These are phyloP conservation scores for Luperina nickerlii DNA, from an alignment of 2,888 invertebrate genomes.

Conservation along the genomic window DNA sequence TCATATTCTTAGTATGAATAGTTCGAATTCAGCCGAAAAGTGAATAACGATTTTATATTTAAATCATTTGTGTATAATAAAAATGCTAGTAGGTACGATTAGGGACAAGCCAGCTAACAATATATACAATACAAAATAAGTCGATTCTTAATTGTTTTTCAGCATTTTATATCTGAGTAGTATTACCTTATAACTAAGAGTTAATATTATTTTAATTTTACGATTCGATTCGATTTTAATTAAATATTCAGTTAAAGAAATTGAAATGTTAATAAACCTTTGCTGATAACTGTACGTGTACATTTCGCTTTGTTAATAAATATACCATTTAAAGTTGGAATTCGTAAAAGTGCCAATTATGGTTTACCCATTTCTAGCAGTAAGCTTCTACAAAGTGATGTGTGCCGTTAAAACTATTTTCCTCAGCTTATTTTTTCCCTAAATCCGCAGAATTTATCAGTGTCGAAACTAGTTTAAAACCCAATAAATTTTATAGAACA, in stretches of 20 bases:
- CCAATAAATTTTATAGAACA: slow-evolving; percentile 42
- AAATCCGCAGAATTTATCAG: slow-evolving; percentile 16
- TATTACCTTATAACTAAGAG: no score
- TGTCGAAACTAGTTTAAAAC: slow-evolving; percentile 45
- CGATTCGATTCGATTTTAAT: neutral
- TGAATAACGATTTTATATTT: neutral
- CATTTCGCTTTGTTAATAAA: neutral
- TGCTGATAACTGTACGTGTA: neutral
- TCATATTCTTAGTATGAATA: neutral
- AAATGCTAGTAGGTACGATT: neutral
- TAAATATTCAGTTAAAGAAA: neutral
- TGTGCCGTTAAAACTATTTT: neutral
- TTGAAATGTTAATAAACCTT: no score
- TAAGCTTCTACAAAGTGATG: neutral
- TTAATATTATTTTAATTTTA: neutral
- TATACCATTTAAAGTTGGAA: neutral
- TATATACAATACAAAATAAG: neutral
- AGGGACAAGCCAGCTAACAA: no score
- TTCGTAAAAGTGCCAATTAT: neutral
- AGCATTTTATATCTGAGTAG: neutral
- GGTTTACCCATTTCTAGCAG: neutral
- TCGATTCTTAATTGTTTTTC: neutral
- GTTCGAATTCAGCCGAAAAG: neutral
- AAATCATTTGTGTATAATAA: neutral
- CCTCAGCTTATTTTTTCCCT: neutral